Base-by-base conservation (phyloP, 2,888 invertebrate species). In the Teleiodes luculella region DNA sequence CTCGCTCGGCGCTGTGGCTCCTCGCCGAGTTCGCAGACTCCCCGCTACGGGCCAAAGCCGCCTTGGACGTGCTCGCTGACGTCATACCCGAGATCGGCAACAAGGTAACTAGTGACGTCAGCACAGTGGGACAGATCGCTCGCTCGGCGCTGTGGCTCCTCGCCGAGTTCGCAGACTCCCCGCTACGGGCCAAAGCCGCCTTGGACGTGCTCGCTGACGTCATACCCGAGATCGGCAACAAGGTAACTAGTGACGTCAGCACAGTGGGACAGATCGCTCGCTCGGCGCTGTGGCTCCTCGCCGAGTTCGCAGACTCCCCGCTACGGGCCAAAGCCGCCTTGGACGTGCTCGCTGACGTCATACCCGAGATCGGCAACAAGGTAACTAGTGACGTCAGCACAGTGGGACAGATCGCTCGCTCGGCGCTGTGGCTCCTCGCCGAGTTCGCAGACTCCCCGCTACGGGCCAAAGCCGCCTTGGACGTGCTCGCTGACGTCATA, bases 121-220 rank as follows among this genome's bases (percentile, higher is more conserved):
- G 99, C 66, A 95, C 95, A 66, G 95, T 96, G 13, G 95, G 96
- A 3, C 96, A 95, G 89, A 95, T 98, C 28, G 96, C 97, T 67
- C 94, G 98, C 57, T 95, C 97, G 0, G 97, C 98, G 1, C 90
- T 99, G 53, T 99, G 99, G 99, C 96, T 99, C 72, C 90, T 98
- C 56, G 99, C 99, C 4, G 98, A 99, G 83, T 99, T 98, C 82
- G 96, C 98, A 1, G 94, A 94, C 55, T 92, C 93, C 0, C 89
- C 92, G 24, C 91, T 92, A 16, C 95, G 97, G 61, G 96, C 98
- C 36, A 91, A 92, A 59, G 93, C 93, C 56, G 96, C 98, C 2
- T 93, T 98, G 73, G 92, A 92, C 47, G 94, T 94, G 60, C 92
- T 98, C 31, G 92, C 69, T 0, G 59, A 63, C 1, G 78, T 76